Base-by-base conservation (phyloP, 2,888 invertebrate genomes). In the Nymphalis polychloros region DNA sequence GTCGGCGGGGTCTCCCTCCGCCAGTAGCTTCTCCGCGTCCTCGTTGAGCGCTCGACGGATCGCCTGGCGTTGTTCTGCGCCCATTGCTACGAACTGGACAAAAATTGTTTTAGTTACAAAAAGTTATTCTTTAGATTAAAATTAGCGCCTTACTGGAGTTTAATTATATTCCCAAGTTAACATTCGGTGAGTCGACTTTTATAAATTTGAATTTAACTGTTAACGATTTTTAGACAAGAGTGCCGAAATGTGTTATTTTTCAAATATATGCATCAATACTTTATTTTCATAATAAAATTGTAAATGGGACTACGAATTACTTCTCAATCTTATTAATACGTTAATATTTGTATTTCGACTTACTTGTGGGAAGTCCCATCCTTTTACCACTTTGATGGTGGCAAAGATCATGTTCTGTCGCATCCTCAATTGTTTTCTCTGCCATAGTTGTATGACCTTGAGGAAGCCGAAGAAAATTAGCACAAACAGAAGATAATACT, bases 401-500 rank as follows among this genome's bases (percentile, higher is more conserved):
- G 99, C 98, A 82, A 99, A 98, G 78, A 99, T 98, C 98, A 99
- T 99, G 87, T 98, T 98, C 88, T 98, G 98, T 17, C 98, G 92
- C 93, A 99, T 95, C 73, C 98, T 94, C 70, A 98, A 93, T 84
- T 99, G 98, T 84, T 98, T 98, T 89, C 98, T 96, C 86, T 98
- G 98, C 98, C 99, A 99, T 71, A 99, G 92, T 62, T 96, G 96
- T 60, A 98, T 96, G 60, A 97, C 94, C 92, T 90, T 76, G 6
- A 76, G 64, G 67, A 59, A 23, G 59, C 53, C 48, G 13, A 60
- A 69, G 63, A 76, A 69, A 46, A 72, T 63, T 20, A 75, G 17
- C 19, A 73, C 64, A 50, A 67, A 70, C 50, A 69, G 53, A 41
- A 71, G 70, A 73, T 69, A 67, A 23, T 70, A 59, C 60, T 69